Conservation (phyloP, 2,797 vertebrate species). For the Sebastes oblongus region DNA sequence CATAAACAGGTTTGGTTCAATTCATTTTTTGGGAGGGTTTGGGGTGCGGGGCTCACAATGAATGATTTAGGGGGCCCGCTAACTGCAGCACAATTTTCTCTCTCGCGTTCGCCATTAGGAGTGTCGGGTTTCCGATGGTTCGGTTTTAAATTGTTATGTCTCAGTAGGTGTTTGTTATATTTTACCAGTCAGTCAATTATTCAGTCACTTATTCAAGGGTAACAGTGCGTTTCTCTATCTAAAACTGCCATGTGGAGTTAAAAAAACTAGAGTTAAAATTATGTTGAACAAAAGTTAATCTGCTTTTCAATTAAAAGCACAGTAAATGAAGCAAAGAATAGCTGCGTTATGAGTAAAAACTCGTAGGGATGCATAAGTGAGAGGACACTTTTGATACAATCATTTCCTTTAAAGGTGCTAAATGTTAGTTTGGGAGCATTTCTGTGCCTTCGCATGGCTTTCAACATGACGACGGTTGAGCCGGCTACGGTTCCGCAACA, state of each 20-base stretch:
- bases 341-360: background rate
- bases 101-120: constrained; percentile 39
- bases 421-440: no score
- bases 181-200: constrained; percentile 24
- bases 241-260: background rate
- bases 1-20: constrained; percentile 72
- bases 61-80: constrained; percentile 34
- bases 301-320: background rate
- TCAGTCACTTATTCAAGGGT: background rate
- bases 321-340: background rate
- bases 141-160: constrained; percentile 36
- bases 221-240: background rate
- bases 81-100: constrained; percentile 30
- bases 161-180: constrained; percentile 40
- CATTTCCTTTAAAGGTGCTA: background rate
- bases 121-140: constrained; percentile 38
- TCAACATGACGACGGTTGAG: no score
- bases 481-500: no score
- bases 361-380: background rate
- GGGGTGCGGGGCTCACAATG: constrained; percentile 28
- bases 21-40: constrained; percentile 50
- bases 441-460: no score
- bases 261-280: background rate
- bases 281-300: background rate
- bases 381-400: background rate